Base-by-base conservation (phyloP, 2,113 vertebrate genomes). In the Megaceryle maxima region DNA sequence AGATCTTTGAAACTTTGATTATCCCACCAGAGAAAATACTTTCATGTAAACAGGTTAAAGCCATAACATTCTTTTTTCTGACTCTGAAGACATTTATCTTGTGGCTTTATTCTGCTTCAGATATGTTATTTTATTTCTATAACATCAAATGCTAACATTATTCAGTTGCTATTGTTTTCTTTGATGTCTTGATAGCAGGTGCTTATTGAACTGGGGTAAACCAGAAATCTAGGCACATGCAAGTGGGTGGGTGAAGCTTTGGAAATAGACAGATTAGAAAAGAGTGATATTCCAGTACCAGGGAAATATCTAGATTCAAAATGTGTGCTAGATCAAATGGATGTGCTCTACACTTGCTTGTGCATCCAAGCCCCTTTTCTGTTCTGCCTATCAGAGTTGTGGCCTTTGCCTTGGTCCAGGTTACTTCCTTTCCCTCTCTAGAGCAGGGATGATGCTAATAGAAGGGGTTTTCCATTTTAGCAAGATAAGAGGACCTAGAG, bases 1-100 rank as follows among this genome's bases (percentile, higher is more conserved):
- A 96, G 88, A 87, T 95, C 96, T 95, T 85, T 89, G 95, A 95
- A 96, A 96, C 92, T 92, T 96, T 95, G 83, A 87, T 95, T 94
- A 94, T 89, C 44, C 70, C 83, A 94, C 57, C 67, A 85, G 81
- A 89, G 91, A 94, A 96, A 96, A 94, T 87, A 85, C 70, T 87
- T 94, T 55, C 70, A 80, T 87, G 63, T 96, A 96, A 96, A 87
- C 74, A 89, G 87, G 77, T 94, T 96, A 94, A 89, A 91, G 57
- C 79, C 67, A 48, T 89, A 70, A 80, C 37, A 73, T 93, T 79
- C 15, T 67, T 88, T 83, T 70, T 94, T 76, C 46, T 91, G 57
- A 66, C 62, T 91, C 73, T 74, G 92, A 94, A 95, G 83, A 62
- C 41, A 89, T 97, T 89, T 89, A 87, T 91, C 86, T 92, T 73